Percentiles rank a stretch among this genome's conserved stretches.
Conservation (phyloP, 2,113 vertebrate genomes). For the Alosa alosa region DNA sequence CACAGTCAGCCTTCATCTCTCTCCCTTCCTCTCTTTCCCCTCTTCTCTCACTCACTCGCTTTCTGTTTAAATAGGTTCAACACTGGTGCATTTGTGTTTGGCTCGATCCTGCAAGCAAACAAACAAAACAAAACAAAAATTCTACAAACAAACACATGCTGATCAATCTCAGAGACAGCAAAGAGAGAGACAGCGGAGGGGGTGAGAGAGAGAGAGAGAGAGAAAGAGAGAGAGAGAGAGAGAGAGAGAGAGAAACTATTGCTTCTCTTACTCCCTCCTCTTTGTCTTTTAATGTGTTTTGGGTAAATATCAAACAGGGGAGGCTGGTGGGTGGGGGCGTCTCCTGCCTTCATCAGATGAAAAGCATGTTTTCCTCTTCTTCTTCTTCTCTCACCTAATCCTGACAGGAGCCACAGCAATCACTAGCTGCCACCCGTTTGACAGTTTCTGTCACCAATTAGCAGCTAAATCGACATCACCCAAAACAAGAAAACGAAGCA, state of each 20-base stretch:
- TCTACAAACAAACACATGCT: constrained; percentile 93
- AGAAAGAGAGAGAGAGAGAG: constrained; percentile 26
- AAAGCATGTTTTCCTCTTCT: constrained; percentile 50
- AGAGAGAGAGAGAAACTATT: constrained; percentile 60
- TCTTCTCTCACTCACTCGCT: neutral
- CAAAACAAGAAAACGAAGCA: constrained; percentile 81
- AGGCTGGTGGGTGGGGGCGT: constrained; percentile 73
- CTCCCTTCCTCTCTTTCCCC: neutral
- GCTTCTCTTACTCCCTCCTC: constrained; percentile 76
- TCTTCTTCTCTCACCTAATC: constrained; percentile 80
- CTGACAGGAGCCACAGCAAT: constrained; percentile 86
- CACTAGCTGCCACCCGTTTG: constrained; percentile 94
- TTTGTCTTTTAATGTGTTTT: constrained; percentile 86
- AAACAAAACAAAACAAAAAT: constrained; percentile 62
- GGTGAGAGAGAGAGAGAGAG: constrained; percentile 13
- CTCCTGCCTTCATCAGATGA: constrained; percentile 87
- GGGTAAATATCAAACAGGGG: constrained; percentile 90
- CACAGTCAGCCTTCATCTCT: constrained; percentile 10
- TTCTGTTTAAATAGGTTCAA: constrained; percentile 86
- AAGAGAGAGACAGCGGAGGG: constrained; percentile 27
- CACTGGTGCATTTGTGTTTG: constrained; percentile 76
- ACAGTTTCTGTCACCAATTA: constrained; percentile 99
- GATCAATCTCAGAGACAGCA: constrained; percentile 88
- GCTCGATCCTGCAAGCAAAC: constrained; percentile 87
- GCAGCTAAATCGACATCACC: constrained; percentile 98